Conservation (phyloP, 1,140 invertebrate genomes). For the Drosophila quadrilineata region DNA sequence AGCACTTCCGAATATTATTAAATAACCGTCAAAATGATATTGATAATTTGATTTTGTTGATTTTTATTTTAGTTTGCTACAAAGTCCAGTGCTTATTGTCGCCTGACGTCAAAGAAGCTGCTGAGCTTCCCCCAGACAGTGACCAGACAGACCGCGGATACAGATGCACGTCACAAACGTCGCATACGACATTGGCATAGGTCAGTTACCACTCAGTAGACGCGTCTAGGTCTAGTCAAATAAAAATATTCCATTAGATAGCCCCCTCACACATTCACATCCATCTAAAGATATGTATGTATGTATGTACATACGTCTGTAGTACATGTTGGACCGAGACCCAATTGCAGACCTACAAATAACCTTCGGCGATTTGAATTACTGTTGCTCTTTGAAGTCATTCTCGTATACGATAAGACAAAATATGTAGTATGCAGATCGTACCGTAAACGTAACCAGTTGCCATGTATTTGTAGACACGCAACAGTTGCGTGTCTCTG, state of each 20-base stretch:
- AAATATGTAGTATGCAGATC: conserved; percentile 9
- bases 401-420: background rate
- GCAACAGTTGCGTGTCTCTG: conserved; percentile 52
- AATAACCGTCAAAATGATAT: background rate
- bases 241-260: conserved; percentile 40
- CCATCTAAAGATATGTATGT: conserved; percentile 64
- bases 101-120: background rate
- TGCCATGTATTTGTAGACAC: too few relatives aligned
- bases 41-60: background rate
- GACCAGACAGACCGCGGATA: conserved; percentile 8
- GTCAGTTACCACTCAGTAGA: conserved; percentile 47
- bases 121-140: conserved; percentile 6
- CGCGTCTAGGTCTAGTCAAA: conserved; percentile 11
- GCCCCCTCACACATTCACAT: too few relatives aligned
- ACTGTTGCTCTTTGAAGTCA: too few relatives aligned
- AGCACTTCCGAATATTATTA: background rate
- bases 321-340: conserved; percentile 19
- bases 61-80: background rate
- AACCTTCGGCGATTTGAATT: conserved; percentile 42
- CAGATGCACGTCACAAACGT: conserved; percentile 29
- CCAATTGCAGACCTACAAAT: conserved; percentile 64
- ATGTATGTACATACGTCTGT: too few relatives aligned
- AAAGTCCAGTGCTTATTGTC: conserved; percentile 21
- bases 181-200: conserved; percentile 45
- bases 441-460: conserved; percentile 18